phyloP scores from a whole-genome alignment of 2,113 vertebrate species.

The Ovibos moschatus region DNA sequence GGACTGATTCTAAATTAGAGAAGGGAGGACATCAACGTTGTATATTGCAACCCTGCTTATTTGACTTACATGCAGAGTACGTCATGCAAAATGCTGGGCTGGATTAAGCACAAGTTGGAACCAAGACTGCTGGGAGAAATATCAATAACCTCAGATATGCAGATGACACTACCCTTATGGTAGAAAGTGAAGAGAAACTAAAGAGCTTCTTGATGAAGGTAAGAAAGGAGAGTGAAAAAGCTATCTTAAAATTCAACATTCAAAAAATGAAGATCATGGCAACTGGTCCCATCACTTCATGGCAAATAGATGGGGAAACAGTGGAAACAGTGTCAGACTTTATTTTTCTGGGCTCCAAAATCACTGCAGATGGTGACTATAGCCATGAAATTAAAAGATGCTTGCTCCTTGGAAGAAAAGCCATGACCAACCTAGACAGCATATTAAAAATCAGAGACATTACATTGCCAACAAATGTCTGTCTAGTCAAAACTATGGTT shows the following conservation, averaged over 20 bases:
- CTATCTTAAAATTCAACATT: neutral
- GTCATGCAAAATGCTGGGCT: neutral
- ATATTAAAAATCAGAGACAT: neutral
- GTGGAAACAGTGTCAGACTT: neutral
- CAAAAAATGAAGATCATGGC: neutral
- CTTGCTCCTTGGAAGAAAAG: neutral
- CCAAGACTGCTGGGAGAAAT: neutral
- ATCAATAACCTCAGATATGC: neutral
- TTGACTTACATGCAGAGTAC: neutral
- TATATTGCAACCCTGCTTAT: neutral
- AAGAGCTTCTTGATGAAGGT: neutral
- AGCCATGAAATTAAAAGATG: neutral
- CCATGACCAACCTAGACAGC: neutral
- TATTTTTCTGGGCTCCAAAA: neutral
- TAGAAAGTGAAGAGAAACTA: neutral
- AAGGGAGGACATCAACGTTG: neutral
- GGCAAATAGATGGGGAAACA: neutral
- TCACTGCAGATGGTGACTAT: neutral
- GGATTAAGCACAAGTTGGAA: neutral
- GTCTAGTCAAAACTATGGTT: neutral
- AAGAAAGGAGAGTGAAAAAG: neutral
- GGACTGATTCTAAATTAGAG: neutral
- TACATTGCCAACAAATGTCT: neutral
- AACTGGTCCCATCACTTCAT: neutral
- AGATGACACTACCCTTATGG: neutral